Base-by-base conservation (phyloP, 2,888 invertebrate genomes). In the Xestia c-nigrum region DNA sequence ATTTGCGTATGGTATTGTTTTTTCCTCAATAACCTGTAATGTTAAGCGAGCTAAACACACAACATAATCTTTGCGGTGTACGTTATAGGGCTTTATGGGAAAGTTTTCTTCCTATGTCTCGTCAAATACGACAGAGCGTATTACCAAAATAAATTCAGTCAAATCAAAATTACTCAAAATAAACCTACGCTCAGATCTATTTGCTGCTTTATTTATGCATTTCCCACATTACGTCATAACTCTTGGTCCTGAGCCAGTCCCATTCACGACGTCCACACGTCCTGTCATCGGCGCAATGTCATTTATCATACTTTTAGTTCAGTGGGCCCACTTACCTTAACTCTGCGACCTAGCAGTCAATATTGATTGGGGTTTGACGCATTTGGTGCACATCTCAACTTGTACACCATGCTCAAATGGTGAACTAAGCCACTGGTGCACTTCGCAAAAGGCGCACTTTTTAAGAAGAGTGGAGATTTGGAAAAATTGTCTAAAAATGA, bases 161-260 rank as follows among this genome's bases (percentile, higher is more conserved):
- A 50, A 55, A 64, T 64, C 50, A 7, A 38, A 75, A 47, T 55
- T 31, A 61, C 50, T 69, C n/a, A 55, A 72, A 76, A 78, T 84
- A 79, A 84, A 69, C 43, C 14, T 43, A 59, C 52, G 24, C 63
- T 64, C 24, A 16, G 59, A 68, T 84, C 63, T 50, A 73, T 72
- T 19, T 43, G 57, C 66, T 38, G 59, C 59, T 80, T 71, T 68
- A 74, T 84, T 59, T 74, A 68, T 80, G 70, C 63, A 69, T 85
- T 76, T 75, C 46, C 63, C 61, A 46, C 40, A 38, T 75, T 69
- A 72, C 81, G 85, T 81, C 57, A 72, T 85, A 47, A 47, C 55
- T 69, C 72, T 81, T 84, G 81, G 81, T 82, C 71, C 61, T 69
- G 65, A 72, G 82, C 85, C 85, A 82, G 82, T 69, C 81, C 59